Evolutionary conservation across 30 jellyfish, hydroid and myxozoan species (phyloP).

Genomic region (Nemopilema nomurai): DNA sequence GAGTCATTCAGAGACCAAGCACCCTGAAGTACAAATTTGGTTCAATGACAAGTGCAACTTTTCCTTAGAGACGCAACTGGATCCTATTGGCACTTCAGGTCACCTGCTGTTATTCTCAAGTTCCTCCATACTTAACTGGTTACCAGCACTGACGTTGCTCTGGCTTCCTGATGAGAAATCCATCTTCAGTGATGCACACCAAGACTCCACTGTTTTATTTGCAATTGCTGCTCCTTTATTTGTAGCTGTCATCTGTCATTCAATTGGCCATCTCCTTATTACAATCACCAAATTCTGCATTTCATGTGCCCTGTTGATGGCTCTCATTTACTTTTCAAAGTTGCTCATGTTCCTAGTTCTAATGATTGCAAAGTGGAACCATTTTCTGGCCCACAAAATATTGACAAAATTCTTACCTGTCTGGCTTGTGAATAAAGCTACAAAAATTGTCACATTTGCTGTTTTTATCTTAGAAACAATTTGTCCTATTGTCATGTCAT

Average conservation of each 20-base stretch:
- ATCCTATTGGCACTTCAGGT: constrained; percentile 12
- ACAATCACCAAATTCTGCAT: no score
- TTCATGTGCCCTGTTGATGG: background rate
- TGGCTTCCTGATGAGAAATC: background rate
- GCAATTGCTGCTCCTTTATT: background rate
- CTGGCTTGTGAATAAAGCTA: background rate
- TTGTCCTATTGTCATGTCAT: background rate
- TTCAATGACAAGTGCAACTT: constrained; percentile 28
- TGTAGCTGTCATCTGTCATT: background rate
- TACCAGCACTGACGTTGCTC: constrained; percentile 16
- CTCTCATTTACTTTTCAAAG: background rate
- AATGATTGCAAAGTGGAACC: background rate
- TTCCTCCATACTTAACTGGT: constrained; percentile 1
- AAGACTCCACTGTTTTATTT: background rate
- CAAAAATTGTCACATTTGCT: background rate
- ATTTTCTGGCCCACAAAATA: background rate
- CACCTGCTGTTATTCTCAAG: constrained; percentile 29
- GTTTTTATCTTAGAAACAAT: background rate
- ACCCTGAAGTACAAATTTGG: constrained; percentile 47
- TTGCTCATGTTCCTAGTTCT: background rate
- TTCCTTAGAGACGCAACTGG: constrained; percentile 14
- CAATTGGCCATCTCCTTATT: background rate
- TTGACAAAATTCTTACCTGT: background rate
- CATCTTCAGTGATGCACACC: background rate
- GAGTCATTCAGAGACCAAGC: background rate